Conservation (phyloP, 1,140 invertebrate species). For the Drosophila obscura region DNA sequence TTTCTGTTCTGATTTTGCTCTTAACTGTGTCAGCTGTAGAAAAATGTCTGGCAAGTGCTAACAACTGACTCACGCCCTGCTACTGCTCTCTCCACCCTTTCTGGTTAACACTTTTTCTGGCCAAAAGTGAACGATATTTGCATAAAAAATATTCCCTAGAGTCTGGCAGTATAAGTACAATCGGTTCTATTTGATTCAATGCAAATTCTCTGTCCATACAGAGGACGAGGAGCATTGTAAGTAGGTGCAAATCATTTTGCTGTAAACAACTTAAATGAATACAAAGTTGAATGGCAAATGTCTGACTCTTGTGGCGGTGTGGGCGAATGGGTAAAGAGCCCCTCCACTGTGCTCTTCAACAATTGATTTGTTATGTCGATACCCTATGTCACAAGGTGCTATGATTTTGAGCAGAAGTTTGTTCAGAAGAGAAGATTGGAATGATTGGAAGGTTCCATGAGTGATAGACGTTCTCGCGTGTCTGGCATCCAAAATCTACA, state of each 20-base stretch:
- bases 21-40: constrained; percentile 34
- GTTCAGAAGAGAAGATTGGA: background rate
- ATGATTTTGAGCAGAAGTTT: background rate
- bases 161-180: background rate
- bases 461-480: no score
- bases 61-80: constrained; percentile 23
- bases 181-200: constrained; percentile 12
- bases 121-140: constrained; percentile 54
- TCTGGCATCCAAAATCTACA: no score
- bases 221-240: no score
- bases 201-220: constrained; percentile 19
- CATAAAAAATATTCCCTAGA: constrained; percentile 17
- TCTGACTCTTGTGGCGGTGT: background rate
- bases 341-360: constrained; percentile 24
- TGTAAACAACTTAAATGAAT: constrained; percentile 36
- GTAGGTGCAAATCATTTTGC: constrained; percentile 42
- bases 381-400: no score
- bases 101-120: constrained; percentile 24
- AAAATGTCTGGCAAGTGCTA: constrained; percentile 34
- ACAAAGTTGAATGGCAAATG: constrained; percentile 33
- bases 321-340: constrained; percentile 11
- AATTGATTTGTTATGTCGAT: constrained; percentile 19
- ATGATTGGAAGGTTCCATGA: no score
- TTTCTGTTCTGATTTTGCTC: constrained; percentile 24
- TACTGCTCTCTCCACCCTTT: background rate